Evolutionary conservation across 2,888 invertebrate species (phyloP), one percentile per base, ranked within the genome.

Genomic region (Rhamphomyia laevipes): DNA sequence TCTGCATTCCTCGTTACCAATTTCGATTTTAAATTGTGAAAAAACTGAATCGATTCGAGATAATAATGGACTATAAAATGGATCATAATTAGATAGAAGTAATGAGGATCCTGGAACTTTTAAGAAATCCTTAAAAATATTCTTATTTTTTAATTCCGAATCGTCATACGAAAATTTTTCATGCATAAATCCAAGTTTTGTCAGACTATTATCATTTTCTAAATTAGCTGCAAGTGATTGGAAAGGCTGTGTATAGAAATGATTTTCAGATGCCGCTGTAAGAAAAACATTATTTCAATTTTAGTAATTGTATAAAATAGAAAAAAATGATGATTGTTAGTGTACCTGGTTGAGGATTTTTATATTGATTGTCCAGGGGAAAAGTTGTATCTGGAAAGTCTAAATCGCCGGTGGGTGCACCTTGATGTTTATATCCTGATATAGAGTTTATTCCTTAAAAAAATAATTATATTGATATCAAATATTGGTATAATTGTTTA

Each of bases 21-120:
- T 77, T 2, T 77, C 76, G 16, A 83, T 73, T 37, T 87, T 86
- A 55, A 81, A 64, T 64, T 78, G 79, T 43, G 84, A 82, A 68
- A 89, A 90, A 42, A 90, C 86, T 0, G 87, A 83, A 59, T 90
- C 91, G 47, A 91, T 75, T 15, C 91, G 75, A 0, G 90, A 91
- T 15, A 91, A 68, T 21, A 91, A 65, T 0, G 91, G 91, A 55
- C 89, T 89, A 68, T 91, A 91, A 72, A 91, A 91, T 0, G 91
- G 90, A 65, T 91, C 91, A 68, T 88, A 91, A 67, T 86, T 87
- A 55, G 86, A 86, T 49, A 90, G 72, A 46, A 89, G 76, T 66
- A 89, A 72, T 1, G 88, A 87, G 1, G 88, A 88, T 23, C 82
- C 78, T 27, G 89, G 89, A 57, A 90, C 88, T 63, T 86, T 86